phyloP scores from a whole-genome alignment of 37 sponge, comb jelly and placozoan species.

The Aplysina aerophoba region DNA sequence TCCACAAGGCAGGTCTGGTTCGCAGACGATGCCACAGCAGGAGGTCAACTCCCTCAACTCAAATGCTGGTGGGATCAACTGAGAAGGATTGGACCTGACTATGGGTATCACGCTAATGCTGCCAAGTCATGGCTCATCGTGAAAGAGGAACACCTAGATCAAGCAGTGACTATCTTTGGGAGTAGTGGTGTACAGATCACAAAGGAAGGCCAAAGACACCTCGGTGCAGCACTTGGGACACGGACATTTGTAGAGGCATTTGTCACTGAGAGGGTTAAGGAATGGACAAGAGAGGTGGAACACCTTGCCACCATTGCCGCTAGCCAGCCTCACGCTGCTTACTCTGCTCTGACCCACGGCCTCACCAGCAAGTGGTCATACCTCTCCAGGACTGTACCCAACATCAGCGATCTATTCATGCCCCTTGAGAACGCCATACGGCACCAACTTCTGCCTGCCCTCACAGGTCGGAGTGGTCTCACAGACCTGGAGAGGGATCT shows the following conservation, averaged over 20 bases:
- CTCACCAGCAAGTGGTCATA: constrained; percentile 8
- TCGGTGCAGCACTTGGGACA: not conserved
- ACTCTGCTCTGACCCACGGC: not conserved
- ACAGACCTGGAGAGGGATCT: no score
- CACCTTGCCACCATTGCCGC: not conserved
- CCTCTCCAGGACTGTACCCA: no score
- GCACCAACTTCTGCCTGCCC: no score
- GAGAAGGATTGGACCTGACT: not conserved
- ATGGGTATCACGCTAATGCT: not conserved
- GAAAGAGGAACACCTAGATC: not conserved
- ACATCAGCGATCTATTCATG: no score
- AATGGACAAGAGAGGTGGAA: constrained; percentile 16
- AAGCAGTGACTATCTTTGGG: constrained; percentile 10
- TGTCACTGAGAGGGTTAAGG: not conserved
- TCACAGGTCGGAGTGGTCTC: no score
- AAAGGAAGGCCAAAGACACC: constrained; percentile 23
- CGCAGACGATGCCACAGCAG: constrained; percentile 11
- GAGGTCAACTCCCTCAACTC: not conserved
- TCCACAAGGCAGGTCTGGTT: not conserved
- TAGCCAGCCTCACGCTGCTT: constrained; percentile 2
- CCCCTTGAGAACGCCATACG: no score
- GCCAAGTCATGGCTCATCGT: not conserved
- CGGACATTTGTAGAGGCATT: not conserved
- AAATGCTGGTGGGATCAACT: constrained; percentile 7
- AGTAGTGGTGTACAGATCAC: constrained; percentile 31